A percentile compares a stretch with the other conserved stretches of the same genome.
Evolutionary conservation across 2,888 invertebrate genomes (phyloP).

Genomic region (Limulus polyphemus): DNA sequence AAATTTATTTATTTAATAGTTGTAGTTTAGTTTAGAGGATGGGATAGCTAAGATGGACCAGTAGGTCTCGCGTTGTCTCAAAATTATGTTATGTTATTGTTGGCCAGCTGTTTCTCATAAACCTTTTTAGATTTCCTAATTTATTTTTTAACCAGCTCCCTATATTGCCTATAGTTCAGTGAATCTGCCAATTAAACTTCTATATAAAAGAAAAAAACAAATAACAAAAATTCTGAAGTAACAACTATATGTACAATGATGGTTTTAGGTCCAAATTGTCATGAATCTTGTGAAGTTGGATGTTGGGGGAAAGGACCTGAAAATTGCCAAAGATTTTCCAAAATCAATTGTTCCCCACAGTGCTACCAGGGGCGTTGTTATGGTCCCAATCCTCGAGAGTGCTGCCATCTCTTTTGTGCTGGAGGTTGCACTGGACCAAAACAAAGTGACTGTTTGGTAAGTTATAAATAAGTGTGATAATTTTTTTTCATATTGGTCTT

Average conservation of each 20-base stretch:
- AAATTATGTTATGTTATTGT: too few species aligned
- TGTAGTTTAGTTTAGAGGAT: too few species aligned
- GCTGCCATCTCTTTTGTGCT: conserved; percentile 93
- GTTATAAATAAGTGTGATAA: not conserved
- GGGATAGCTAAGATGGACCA: too few species aligned
- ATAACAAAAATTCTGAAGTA: too few species aligned
- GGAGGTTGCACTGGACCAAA: conserved; percentile 92
- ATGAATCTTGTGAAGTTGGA: conserved; percentile 56
- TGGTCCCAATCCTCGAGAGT: conserved; percentile 77
- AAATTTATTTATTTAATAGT: too few species aligned
- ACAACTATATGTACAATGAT: not conserved
- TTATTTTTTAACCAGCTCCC: too few species aligned
- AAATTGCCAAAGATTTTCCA: conserved; percentile 88
- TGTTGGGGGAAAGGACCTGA: conserved; percentile 90
- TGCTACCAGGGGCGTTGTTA: conserved; percentile 90
- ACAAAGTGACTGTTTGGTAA: conserved; percentile 75
- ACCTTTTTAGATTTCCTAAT: too few species aligned
- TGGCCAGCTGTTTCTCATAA: too few species aligned
- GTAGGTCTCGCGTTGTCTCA: too few species aligned
- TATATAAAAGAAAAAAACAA: too few species aligned
- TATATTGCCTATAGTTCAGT: too few species aligned
- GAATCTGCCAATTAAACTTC: too few species aligned
- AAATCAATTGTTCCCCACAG: conserved; percentile 83
- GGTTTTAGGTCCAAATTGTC: conserved; percentile 32
- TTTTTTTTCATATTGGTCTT: not conserved